These are phyloP conservation scores for Catharus minimus DNA, from an alignment of 2,113 vertebrate species.

Conservation along the genomic window DNA sequence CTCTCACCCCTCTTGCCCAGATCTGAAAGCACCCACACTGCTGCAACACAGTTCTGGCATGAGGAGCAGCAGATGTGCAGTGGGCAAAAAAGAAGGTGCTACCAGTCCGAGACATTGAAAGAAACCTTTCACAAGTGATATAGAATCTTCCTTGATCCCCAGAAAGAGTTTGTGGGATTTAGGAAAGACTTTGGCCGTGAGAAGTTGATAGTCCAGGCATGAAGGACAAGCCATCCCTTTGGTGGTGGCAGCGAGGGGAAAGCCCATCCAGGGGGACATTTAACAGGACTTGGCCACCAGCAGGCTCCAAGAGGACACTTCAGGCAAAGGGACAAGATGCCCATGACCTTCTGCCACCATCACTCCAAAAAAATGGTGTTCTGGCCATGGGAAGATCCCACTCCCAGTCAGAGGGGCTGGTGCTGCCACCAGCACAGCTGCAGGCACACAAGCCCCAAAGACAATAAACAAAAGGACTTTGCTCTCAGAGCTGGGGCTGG, in stretches of 20 bases:
- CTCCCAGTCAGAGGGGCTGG: background rate
- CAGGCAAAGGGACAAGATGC: background rate
- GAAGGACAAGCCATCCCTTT: background rate
- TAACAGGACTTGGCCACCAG: background rate
- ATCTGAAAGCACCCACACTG: background rate
- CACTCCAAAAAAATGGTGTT: background rate
- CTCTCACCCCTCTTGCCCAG: background rate
- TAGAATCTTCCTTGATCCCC: background rate
- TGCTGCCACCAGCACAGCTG: constrained; percentile 56
- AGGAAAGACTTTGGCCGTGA: background rate
- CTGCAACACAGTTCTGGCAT: background rate
- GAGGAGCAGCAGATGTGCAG: background rate
- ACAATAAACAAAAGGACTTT: constrained; percentile 62
- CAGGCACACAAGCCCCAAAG: constrained; percentile 39
- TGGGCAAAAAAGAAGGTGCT: too few species aligned
- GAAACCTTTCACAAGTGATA: background rate
- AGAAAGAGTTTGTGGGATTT: background rate
- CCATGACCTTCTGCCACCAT: background rate
- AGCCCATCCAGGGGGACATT: background rate
- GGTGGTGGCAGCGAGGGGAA: background rate
- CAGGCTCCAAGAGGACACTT: background rate
- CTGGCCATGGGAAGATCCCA: background rate
- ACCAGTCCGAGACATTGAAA: background rate
- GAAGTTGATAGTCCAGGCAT: background rate
- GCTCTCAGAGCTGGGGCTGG: background rate